Evolutionary conservation across 2,888 invertebrate genomes (phyloP).

Genomic region (Minunthozetes semirufus): DNA sequence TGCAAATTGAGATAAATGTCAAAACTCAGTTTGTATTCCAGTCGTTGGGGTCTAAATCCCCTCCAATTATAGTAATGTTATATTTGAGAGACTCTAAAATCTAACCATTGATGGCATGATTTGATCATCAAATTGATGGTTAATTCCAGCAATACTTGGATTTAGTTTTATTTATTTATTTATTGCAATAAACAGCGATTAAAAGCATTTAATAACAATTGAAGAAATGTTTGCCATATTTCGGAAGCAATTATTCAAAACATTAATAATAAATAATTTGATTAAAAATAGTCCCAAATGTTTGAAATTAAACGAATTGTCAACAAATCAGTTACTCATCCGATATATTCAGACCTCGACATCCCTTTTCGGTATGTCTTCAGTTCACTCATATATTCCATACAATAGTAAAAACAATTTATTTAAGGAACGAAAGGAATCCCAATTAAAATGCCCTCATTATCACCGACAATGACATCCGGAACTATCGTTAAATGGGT

Average conservation of each 20-base stretch:
- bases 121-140: no score
- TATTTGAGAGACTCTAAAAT: no score
- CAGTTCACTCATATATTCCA: background rate
- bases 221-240: background rate
- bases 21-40: no score
- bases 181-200: background rate
- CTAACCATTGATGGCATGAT: no score
- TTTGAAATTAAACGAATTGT: background rate
- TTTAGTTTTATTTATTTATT: background rate
- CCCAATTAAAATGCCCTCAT: conserved; percentile 65
- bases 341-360: conserved; percentile 1
- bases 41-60: no score
- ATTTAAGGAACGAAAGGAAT: conserved; percentile 34
- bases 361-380: conserved; percentile 14
- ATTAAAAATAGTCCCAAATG: background rate
- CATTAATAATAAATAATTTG: background rate
- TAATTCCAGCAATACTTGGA: background rate
- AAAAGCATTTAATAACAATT: background rate
- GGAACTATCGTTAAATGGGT: conserved; percentile 58
- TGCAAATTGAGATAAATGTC: no score
- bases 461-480: conserved; percentile 60
- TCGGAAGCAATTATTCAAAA: background rate
- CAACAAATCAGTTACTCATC: background rate
- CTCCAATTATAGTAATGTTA: no score
- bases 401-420: background rate